Percentiles rank a stretch among this genome's conserved stretches.
Conservation (phyloP, 2,113 vertebrate genomes). For the Oenanthe melanoleuca region DNA sequence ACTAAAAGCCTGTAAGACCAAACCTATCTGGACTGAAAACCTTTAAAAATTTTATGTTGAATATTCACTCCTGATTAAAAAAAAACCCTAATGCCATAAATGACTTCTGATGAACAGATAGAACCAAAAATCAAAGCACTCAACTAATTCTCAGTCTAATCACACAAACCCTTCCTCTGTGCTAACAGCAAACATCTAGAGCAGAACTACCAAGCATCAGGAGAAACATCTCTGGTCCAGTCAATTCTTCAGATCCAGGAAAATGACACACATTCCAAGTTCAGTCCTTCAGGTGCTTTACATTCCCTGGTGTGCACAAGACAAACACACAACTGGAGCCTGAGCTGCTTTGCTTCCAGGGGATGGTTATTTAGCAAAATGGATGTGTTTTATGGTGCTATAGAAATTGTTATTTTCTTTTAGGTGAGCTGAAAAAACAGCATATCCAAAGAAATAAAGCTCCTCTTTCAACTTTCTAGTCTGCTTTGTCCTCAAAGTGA, state of each 20-base stretch:
- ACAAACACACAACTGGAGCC: neutral
- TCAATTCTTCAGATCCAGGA: neutral
- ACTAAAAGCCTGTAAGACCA: neutral
- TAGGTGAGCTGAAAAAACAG: neutral
- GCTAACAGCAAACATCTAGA: neutral
- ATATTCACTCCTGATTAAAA: neutral
- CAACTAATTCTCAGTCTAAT: neutral
- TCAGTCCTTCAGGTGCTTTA: neutral
- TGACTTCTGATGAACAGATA: neutral
- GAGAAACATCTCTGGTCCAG: neutral
- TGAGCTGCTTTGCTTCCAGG: neutral
- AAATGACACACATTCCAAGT: neutral
- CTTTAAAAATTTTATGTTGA: neutral
- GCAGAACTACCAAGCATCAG: neutral
- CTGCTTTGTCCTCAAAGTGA: neutral
- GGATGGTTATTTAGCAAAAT: neutral
- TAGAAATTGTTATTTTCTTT: neutral
- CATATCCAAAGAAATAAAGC: neutral
- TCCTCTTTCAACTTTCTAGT: neutral
- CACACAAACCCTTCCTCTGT: neutral
- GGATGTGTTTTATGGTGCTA: accelerated
- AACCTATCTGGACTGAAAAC: neutral
- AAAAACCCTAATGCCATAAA: neutral
- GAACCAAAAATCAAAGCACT: neutral
- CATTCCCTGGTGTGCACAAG: neutral